Percentiles rank a stretch among this genome's conserved stretches.
Evolutionary conservation across 2,888 invertebrate species (phyloP).

Genomic region (Leucoma salicis): DNA sequence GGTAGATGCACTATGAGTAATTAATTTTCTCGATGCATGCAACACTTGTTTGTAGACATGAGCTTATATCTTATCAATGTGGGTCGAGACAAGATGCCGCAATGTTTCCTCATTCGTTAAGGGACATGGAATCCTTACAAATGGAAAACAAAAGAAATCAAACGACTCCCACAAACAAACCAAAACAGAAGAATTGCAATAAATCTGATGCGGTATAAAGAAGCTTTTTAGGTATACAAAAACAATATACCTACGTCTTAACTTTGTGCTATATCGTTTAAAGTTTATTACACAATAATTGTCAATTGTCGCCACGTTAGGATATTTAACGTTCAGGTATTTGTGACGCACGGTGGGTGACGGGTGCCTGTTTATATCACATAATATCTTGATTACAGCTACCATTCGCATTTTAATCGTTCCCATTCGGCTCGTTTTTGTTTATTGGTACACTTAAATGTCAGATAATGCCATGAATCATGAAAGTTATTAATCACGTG

Average conservation of each 20-base stretch:
- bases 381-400: slow-evolving; percentile 19
- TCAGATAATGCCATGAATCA: slow-evolving; percentile 20
- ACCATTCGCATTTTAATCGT: slow-evolving; percentile 23
- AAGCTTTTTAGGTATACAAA: not conserved
- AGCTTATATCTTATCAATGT: slow-evolving; percentile 68
- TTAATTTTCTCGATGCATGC: slow-evolving; percentile 43
- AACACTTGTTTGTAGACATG: slow-evolving; percentile 49
- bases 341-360: slow-evolving; percentile 27
- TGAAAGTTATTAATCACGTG: slow-evolving; percentile 13
- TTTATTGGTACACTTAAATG: slow-evolving; percentile 21
- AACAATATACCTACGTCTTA: not conserved
- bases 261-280: slow-evolving; percentile 3
- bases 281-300: slow-evolving; percentile 14
- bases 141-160: slow-evolving; percentile 12
- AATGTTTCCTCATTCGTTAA: slow-evolving; percentile 56
- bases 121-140: slow-evolving; percentile 34
- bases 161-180: too few relatives aligned
- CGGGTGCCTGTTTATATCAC: slow-evolving; percentile 22
- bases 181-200: not conserved
- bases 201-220: not conserved
- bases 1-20: slow-evolving; percentile 26
- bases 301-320: slow-evolving; percentile 7
- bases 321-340: slow-evolving; percentile 14
- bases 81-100: slow-evolving; percentile 63
- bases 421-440: slow-evolving; percentile 21